These are phyloP conservation scores for Phytoseiulus persimilis DNA, from an alignment of 2,888 invertebrate species.

Conservation along the genomic window DNA sequence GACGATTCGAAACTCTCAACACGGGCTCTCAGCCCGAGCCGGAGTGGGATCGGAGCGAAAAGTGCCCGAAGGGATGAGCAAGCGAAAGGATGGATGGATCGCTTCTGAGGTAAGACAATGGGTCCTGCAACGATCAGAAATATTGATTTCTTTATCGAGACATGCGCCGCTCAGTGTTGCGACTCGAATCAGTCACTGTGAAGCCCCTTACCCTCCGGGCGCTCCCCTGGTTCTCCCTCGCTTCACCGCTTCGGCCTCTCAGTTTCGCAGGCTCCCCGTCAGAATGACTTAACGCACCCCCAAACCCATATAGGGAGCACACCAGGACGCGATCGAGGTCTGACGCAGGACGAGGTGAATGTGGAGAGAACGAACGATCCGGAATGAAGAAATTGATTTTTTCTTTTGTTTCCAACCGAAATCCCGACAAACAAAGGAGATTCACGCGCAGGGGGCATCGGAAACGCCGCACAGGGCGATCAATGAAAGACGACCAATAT, in stretches of 20 bases:
- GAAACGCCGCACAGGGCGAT: background rate
- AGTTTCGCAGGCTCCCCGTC: background rate
- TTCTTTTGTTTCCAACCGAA: background rate
- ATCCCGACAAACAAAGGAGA: background rate
- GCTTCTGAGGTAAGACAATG: background rate
- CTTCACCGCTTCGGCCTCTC: background rate
- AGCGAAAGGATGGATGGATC: background rate
- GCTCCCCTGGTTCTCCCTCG: background rate
- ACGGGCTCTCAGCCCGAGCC: no score
- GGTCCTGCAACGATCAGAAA: background rate
- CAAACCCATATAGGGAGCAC: background rate
- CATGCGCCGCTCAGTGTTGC: background rate
- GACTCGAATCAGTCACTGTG: background rate
- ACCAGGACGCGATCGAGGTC: background rate
- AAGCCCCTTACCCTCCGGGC: background rate
- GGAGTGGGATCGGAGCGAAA: no score
- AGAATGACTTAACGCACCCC: background rate
- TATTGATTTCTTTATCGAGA: background rate
- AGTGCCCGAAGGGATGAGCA: no score
- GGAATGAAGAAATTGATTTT: background rate
- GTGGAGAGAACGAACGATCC: background rate
- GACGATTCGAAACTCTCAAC: no score
- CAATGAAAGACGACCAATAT: background rate
- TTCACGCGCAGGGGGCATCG: background rate
- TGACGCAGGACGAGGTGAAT: background rate